Conservation (phyloP, 2,113 vertebrate genomes). For the Aptenodytes forsteri region DNA sequence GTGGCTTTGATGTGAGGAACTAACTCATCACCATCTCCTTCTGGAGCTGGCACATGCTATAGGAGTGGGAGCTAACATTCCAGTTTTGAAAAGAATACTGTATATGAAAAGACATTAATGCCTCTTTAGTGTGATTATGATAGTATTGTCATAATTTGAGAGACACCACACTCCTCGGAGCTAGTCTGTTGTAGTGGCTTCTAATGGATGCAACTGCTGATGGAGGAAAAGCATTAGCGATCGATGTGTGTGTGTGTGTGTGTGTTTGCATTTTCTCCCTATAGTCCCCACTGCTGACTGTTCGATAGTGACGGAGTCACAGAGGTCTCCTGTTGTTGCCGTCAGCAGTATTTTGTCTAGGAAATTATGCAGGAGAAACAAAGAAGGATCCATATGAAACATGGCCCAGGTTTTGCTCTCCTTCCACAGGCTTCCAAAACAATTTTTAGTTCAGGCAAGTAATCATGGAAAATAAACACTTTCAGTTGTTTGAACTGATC, state of each 20-base stretch:
- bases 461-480: background rate
- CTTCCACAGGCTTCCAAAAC: background rate
- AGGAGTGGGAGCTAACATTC: background rate
- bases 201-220: background rate
- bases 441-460: background rate
- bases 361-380: background rate
- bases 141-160: background rate
- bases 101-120: background rate
- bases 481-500: background rate
- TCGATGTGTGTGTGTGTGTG: accelerated
- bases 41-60: background rate
- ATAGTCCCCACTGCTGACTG: background rate
- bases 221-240: background rate
- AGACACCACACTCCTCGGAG: background rate
- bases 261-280: background rate
- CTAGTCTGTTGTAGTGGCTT: background rate
- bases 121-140: background rate
- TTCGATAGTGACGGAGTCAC: background rate
- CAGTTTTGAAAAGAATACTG: background rate
- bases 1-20: background rate
- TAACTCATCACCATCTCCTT: background rate
- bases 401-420: background rate
- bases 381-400: background rate
- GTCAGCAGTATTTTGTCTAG: background rate
- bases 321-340: background rate